These are phyloP conservation scores for Apamea crenata DNA, from an alignment of 2,888 invertebrate species.

Conservation along the genomic window DNA sequence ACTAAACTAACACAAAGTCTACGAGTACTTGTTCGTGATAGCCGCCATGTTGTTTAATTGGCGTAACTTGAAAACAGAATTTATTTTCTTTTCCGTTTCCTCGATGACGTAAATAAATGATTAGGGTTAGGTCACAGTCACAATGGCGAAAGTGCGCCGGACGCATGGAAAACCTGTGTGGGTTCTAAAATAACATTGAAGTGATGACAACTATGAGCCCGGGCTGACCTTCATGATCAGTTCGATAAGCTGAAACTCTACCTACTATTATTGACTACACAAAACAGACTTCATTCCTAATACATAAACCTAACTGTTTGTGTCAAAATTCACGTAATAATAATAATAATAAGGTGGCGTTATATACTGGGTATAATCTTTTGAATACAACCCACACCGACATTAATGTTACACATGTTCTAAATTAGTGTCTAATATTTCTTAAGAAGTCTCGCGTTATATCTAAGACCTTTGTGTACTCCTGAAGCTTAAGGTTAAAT, in stretches of 20 bases:
- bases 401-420: neutral
- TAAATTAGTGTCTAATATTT: neutral
- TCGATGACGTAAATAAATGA: constrained; percentile 32
- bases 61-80: constrained; percentile 61
- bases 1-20: constrained; percentile 75
- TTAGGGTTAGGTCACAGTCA: constrained; percentile 16
- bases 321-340: neutral
- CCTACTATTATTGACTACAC: neutral
- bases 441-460: neutral
- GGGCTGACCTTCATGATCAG: neutral
- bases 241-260: neutral
- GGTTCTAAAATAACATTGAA: neutral
- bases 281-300: neutral
- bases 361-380: neutral
- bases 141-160: neutral
- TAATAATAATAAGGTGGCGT: neutral
- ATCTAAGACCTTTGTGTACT: neutral
- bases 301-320: neutral
- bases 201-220: neutral
- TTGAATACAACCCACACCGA: neutral
- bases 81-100: constrained; percentile 45
- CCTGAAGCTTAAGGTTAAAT: neutral
- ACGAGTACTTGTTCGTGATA: constrained; percentile 71
- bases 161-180: neutral
- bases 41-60: constrained; percentile 73